Base-by-base conservation (phyloP, 2,113 vertebrate genomes). In the Ranitomeya imitator region DNA sequence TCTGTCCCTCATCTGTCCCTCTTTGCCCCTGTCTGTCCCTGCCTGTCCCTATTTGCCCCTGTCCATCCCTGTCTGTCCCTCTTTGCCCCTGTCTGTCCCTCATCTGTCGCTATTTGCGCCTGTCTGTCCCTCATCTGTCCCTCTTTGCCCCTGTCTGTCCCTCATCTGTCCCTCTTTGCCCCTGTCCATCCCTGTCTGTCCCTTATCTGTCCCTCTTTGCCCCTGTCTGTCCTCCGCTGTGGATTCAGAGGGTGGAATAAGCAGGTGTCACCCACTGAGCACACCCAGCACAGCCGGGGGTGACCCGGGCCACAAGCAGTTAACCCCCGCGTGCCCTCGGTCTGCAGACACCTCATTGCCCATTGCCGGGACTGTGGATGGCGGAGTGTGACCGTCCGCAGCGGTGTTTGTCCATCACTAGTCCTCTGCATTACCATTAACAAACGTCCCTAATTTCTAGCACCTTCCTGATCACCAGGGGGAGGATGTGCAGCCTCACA, bases 231-330 rank as follows among this genome's bases (percentile, higher is more conserved):
- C 60, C 7, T 18, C 16, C 52, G 5, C 37, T 86, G 85, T 86
- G 65, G 79, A 86, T 86, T 79, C 65, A 85, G 16, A 52, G 84
- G 71, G 55, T 85, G 84, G 76, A 59, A 57, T 77, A 51, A 45
- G 11, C 26, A 86, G 85, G 71, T 85, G 84, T 60, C 79, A 63
- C 31, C 1, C 13, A 4, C 19, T 31, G 54, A 26, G 9, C 31
- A 45, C 45, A 78, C 74, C 21, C 52, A 57, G 15, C 18, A 6
- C 79, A 2, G 31, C 18, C 16, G 16, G 19, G 76, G 54, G 15
- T 78, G 76, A 78, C 52, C 54, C 18, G 18, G 76, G 18, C 37
- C 0, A 45, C 37, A 45, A 45, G 37, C 37, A 45, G 37, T 45
- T 1, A 5, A 4, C 3, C 37, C 37, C 3, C 5, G 37, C 26